Evolutionary conservation across 2,797 vertebrate species (phyloP).

Genomic region (Cryptoprocta ferox): DNA sequence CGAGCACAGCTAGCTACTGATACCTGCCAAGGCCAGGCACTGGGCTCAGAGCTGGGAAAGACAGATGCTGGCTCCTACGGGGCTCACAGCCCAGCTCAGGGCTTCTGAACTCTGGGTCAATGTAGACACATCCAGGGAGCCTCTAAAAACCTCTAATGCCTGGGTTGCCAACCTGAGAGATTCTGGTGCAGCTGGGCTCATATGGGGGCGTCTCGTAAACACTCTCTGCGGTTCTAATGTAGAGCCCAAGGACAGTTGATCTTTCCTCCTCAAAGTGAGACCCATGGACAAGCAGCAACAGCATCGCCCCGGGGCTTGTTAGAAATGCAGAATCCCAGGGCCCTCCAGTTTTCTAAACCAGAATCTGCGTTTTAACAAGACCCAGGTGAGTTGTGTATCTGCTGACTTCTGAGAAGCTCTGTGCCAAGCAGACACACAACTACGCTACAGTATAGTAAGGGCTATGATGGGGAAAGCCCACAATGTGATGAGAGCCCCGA

Average conservation of each 20-base stretch:
- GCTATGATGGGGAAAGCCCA: neutral
- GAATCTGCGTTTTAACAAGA: neutral
- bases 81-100: neutral
- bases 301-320: neutral
- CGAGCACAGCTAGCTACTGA: accelerated
- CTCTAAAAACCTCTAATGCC: too few species aligned
- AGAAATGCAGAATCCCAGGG: neutral
- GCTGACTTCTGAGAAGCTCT: neutral
- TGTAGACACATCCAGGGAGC: neutral
- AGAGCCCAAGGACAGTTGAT: accelerated
- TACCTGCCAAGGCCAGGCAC: neutral
- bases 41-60: neutral
- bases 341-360: neutral
- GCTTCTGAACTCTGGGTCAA: neutral
- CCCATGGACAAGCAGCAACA: neutral
- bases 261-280: neutral
- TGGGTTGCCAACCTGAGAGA: accelerated
- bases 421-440: neutral
- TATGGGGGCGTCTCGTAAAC: accelerated
- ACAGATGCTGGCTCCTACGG: accelerated
- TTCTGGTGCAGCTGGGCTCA: neutral
- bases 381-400: neutral
- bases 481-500: neutral
- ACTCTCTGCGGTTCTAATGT: neutral
- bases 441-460: accelerated